Percentiles rank a stretch among this genome's conserved stretches.
These are phyloP conservation scores for Nematostella vectensis DNA, from an alignment of 92 coral and sea anemone genomes.

Conservation along the genomic window DNA sequence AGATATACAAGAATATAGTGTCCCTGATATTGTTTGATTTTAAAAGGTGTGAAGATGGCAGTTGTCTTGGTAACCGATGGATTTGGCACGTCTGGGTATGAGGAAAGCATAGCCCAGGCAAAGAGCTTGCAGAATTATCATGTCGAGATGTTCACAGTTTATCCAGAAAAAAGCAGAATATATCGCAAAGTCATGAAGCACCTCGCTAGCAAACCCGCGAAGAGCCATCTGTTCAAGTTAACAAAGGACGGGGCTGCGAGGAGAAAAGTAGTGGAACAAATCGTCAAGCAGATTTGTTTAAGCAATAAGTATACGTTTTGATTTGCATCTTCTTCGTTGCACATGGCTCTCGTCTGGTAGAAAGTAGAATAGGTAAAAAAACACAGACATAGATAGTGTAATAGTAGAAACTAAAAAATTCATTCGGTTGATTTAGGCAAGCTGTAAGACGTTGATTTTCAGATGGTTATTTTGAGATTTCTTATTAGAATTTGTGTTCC, in stretches of 20 bases:
- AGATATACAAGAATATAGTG: no score
- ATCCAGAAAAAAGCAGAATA: slow-evolving; percentile 4
- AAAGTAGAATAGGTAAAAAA: no score
- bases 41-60: slow-evolving; percentile 10
- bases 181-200: not conserved
- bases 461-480: no score
- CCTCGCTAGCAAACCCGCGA: not conserved
- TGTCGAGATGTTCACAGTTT: slow-evolving; percentile 13
- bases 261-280: not conserved
- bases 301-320: no score
- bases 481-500: no score
- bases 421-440: no score
- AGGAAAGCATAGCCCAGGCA: not conserved
- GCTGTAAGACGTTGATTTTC: no score
- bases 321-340: no score
- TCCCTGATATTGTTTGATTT: not conserved
- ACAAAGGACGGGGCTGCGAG: not conserved
- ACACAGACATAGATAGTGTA: no score
- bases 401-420: no score
- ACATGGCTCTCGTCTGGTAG: no score
- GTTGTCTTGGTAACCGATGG: slow-evolving; percentile 13
- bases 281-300: not conserved
- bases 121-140: slow-evolving; percentile 7
- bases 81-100: slow-evolving; percentile 3
- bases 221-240: not conserved